Conservation (phyloP, 1,140 invertebrate genomes). For the Macrobrachium nipponense region DNA sequence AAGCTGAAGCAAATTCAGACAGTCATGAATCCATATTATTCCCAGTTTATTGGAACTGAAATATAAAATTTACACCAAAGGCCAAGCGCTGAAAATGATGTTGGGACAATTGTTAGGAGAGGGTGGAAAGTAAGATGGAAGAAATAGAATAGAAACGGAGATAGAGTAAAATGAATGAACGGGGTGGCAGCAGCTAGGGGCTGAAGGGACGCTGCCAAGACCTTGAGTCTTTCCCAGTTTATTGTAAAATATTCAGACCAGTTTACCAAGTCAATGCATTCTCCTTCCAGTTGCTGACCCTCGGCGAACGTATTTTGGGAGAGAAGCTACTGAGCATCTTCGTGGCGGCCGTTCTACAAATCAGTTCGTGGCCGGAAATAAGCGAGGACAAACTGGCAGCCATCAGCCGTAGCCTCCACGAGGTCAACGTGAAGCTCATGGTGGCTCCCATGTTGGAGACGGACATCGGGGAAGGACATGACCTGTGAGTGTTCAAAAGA, state of each 20-base stretch:
- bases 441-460: conserved; percentile 68
- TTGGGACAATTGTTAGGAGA: background rate
- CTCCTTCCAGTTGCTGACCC: conserved; percentile 64
- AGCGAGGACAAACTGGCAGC: conserved; percentile 63
- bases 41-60: background rate
- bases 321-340: conserved; percentile 58
- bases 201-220: too few relatives aligned
- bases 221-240: background rate
- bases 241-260: background rate
- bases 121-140: too few relatives aligned
- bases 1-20: too few relatives aligned
- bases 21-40: too few relatives aligned
- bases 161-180: too few relatives aligned
- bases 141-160: too few relatives aligned
- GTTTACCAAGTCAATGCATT: background rate
- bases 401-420: conserved; percentile 63
- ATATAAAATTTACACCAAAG: too few relatives aligned
- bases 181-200: too few relatives aligned
- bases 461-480: conserved; percentile 66
- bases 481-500: conserved; percentile 47
- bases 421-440: conserved; percentile 67
- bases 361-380: conserved; percentile 68
- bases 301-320: conserved; percentile 64
- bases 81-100: background rate
- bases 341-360: conserved; percentile 66